Percentiles rank a stretch among this genome's conserved stretches.
These are phyloP conservation scores for Brachionus paranguensis DNA, from an alignment of 1,140 invertebrate genomes.

Conservation along the genomic window DNA sequence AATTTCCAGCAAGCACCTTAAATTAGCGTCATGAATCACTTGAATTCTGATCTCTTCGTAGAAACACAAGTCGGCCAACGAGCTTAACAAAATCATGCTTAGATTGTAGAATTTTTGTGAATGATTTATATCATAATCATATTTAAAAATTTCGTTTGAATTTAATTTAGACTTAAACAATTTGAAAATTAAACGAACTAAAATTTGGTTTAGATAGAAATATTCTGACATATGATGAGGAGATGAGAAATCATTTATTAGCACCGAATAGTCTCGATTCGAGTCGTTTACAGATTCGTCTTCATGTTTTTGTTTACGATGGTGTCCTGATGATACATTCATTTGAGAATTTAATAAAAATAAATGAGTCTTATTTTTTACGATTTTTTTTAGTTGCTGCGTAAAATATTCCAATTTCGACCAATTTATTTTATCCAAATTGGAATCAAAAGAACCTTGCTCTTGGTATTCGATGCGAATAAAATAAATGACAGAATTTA, in stretches of 20 bases:
- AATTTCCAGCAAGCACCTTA: background rate
- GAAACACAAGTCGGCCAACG: conserved; percentile 32
- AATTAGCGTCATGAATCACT: conserved; percentile 29
- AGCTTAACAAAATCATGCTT: conserved; percentile 8
- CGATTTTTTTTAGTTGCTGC: conserved; percentile 25
- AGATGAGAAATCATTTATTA: conserved; percentile 7
- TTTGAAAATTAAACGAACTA: conserved; percentile 8
- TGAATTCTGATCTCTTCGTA: conserved; percentile 35
- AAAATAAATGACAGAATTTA: background rate
- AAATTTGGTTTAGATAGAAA: conserved; percentile 8
- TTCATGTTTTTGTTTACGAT: background rate
- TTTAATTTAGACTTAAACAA: background rate
- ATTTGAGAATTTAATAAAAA: background rate
- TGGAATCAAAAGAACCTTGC: background rate
- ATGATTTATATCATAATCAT: background rate
- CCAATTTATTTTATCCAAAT: background rate
- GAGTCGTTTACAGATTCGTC: background rate
- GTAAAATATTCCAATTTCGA: background rate
- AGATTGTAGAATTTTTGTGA: background rate
- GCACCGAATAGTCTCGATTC: background rate
- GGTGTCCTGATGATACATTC: background rate
- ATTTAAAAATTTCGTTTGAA: background rate
- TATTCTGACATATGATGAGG: background rate
- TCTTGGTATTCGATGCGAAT: background rate
- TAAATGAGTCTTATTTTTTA: conserved; percentile 17